phyloP scores from a whole-genome alignment of 2,113 vertebrate genomes.

The Istiophorus platypterus region DNA sequence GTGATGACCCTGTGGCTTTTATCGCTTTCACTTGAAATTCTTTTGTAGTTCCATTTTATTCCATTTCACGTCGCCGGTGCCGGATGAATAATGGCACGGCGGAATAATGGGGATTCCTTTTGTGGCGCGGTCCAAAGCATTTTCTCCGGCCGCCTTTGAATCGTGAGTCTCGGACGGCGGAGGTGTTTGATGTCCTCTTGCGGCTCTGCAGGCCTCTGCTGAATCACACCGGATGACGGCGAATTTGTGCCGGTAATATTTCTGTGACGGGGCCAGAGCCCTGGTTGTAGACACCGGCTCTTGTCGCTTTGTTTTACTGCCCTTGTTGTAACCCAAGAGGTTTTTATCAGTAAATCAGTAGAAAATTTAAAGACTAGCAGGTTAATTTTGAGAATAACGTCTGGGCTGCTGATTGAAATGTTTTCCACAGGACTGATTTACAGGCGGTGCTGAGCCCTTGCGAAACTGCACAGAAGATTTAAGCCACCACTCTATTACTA shows the following conservation, averaged over 20 bases:
- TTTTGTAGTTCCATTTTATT: conserved; percentile 35
- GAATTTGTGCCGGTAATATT: background rate
- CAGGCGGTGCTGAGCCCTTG: background rate
- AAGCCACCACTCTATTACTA: background rate
- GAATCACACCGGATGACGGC: background rate
- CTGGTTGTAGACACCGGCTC: background rate
- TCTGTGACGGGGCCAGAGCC: background rate
- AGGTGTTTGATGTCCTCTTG: conserved; percentile 43
- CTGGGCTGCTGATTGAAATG: background rate
- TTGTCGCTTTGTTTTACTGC: background rate
- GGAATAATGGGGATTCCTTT: conserved; percentile 42
- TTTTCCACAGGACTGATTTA: background rate
- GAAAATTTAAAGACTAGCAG: background rate
- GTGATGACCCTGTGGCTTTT: background rate
- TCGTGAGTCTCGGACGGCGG: background rate
- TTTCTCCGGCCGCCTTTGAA: conserved; percentile 33
- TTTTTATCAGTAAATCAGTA: too few species aligned
- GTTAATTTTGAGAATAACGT: background rate
- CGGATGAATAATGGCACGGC: conserved; percentile 29
- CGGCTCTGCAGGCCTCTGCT: conserved; percentile 5
- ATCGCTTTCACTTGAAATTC: conserved; percentile 2
- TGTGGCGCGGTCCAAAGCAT: conserved; percentile 23
- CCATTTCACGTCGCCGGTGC: background rate
- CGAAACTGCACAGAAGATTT: background rate
- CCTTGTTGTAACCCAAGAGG: background rate